Base-by-base conservation (phyloP, 2,113 vertebrate genomes). In the Trinectes maculatus region DNA sequence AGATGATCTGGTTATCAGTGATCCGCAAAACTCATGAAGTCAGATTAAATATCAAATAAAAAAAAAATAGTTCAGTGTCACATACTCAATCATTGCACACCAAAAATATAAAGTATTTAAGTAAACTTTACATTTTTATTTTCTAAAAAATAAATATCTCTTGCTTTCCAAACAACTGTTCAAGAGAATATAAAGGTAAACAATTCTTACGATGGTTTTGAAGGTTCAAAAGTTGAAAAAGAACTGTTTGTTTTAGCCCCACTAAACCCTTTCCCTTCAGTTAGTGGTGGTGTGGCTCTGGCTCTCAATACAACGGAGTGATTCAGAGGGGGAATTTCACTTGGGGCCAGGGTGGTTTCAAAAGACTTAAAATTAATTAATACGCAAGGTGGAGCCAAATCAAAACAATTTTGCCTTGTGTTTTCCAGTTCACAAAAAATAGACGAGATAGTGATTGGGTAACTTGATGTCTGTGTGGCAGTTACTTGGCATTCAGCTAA, bases 291-390 rank as follows among this genome's bases (percentile, higher is more conserved):
- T 66, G 56, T 51, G 56, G 74, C 51, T 80, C 47, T 61, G 16
- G 53, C 47, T 81, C 82, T 77, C 63, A 87, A 78, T 70, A 28
- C 44, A n/a, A 12, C 53, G 75, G 78, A 65, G 64, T 90, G 82
- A 79, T 71, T 78, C 78, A 76, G 37, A 56, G 19, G 76, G 61
- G 61, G 77, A 40, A 69, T 82, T 85, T 87, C 18, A 55, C 52
- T 63, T 47, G 59, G 47, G 56, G 59, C 21, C 34, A 11, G 42
- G 34, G 24, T 46, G 33, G 47, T 80, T 82, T 78, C 42, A 79
- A 77, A 71, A 59, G 31, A 6, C 25, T 65, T 68, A 76, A 39
- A 49, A 43, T 43, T 28, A 52, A 54, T 70, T 66, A 62, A 46
- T 75, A 55, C 63, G 68, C 52, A 49, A 34, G 60, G 65, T 79